Evolutionary conservation across 2,797 vertebrate genomes (phyloP).

Genomic region (Phrynocephalus forsythii): DNA sequence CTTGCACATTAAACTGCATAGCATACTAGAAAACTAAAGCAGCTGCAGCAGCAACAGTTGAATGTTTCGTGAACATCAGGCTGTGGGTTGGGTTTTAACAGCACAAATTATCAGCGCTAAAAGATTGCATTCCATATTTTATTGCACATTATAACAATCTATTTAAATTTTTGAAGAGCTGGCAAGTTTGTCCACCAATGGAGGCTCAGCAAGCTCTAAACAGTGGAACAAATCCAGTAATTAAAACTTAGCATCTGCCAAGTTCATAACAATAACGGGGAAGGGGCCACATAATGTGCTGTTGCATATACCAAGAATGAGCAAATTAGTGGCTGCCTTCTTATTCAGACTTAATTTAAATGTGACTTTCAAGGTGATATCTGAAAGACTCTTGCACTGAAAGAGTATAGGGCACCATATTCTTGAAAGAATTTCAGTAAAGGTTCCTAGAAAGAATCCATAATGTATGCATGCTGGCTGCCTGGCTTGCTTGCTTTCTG

Average conservation of each 20-base stretch:
- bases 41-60: neutral
- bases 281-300: neutral
- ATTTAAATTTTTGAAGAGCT: neutral
- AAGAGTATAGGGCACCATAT: neutral
- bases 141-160: neutral
- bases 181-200: neutral
- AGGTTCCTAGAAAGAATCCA: neutral
- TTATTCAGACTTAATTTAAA: neutral
- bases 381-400: neutral
- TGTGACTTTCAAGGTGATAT: neutral
- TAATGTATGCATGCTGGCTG: too few relatives aligned
- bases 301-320: neutral
- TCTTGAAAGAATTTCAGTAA: neutral
- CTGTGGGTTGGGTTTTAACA: neutral
- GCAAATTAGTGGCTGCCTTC: neutral
- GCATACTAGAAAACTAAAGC: neutral
- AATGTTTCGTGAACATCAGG: neutral
- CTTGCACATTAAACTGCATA: conserved; percentile 8
- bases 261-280: neutral
- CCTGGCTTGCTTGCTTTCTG: too few relatives aligned
- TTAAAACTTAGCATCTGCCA: conserved; percentile 16
- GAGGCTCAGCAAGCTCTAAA: conserved; percentile 12
- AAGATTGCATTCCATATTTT: neutral
- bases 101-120: neutral
- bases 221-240: conserved; percentile 23